Percentiles rank a stretch among this genome's conserved stretches.
phyloP scores from a whole-genome alignment of 2,888 invertebrate genomes.

The Agrochola circellaris region DNA sequence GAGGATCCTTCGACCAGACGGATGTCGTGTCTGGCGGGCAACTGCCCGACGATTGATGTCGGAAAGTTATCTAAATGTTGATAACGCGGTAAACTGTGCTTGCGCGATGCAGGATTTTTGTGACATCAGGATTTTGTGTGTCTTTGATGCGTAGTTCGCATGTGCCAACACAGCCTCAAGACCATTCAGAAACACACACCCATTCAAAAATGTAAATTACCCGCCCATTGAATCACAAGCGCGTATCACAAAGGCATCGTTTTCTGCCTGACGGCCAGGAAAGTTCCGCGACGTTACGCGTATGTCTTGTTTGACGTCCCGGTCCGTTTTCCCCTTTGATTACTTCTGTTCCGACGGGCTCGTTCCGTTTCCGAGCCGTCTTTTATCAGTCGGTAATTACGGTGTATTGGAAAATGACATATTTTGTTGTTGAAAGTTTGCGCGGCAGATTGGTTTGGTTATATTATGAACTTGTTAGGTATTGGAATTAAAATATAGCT shows the following conservation, averaged over 20 bases:
- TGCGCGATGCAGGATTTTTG: no score
- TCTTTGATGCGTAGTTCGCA: no score
- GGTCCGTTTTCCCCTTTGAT: slow-evolving; percentile 31
- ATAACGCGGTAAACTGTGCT: no score
- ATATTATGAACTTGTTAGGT: background rate
- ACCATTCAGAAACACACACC: slow-evolving; percentile 11
- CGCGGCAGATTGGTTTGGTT: background rate
- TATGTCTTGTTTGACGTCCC: slow-evolving; percentile 44
- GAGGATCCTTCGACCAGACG: no score
- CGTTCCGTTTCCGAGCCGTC: slow-evolving; percentile 36
- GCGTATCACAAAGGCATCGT: slow-evolving; percentile 41
- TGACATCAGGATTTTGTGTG: no score
- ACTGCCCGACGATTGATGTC: no score
- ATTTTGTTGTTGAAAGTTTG: background rate
- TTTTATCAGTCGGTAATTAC: slow-evolving; percentile 43
- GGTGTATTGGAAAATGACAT: slow-evolving; percentile 21
- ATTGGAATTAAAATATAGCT: background rate
- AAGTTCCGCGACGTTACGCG: slow-evolving; percentile 21
- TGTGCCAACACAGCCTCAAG: no score
- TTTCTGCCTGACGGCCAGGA: slow-evolving; percentile 27
- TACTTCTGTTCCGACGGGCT: slow-evolving; percentile 13
- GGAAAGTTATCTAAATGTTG: no score
- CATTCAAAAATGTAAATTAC: slow-evolving; percentile 29
- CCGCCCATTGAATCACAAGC: slow-evolving; percentile 30
- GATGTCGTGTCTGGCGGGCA: no score